A percentile compares a stretch with the other conserved stretches of the same genome.
These are phyloP conservation scores for Actias luna DNA, from an alignment of 2,888 invertebrate genomes.

Conservation along the genomic window DNA sequence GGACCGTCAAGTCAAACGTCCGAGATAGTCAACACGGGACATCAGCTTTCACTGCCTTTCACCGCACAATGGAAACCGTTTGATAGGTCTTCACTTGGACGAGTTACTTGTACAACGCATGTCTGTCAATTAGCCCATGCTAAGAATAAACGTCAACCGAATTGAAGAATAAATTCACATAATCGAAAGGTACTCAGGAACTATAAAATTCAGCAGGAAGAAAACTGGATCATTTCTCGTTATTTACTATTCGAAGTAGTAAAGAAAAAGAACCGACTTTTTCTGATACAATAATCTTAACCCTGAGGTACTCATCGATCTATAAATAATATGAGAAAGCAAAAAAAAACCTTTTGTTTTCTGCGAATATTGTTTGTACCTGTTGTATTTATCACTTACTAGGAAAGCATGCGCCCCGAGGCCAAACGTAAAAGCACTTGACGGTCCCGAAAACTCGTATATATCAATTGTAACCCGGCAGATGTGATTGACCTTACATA, in stretches of 20 bases:
- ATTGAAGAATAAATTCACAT: too few relatives aligned
- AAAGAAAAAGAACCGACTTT: too few relatives aligned
- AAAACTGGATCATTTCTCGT: too few relatives aligned
- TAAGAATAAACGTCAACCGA: background rate
- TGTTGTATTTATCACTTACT: background rate
- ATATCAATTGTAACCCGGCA: slow-evolving; percentile 24
- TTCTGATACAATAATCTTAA: too few relatives aligned
- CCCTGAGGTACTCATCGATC: too few relatives aligned
- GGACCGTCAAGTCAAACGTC: slow-evolving; percentile 15
- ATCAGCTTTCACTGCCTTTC: slow-evolving; percentile 7
- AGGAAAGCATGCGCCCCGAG: background rate
- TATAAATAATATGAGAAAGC: too few relatives aligned
- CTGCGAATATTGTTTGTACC: background rate
- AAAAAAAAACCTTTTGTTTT: too few relatives aligned
- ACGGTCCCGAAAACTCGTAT: slow-evolving; percentile 9
- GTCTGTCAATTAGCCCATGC: background rate
- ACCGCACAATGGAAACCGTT: background rate
- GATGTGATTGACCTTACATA: slow-evolving; percentile 67
- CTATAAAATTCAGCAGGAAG: too few relatives aligned
- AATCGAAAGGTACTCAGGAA: too few relatives aligned
- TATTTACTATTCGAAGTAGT: too few relatives aligned
- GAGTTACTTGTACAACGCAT: background rate
- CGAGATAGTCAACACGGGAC: background rate
- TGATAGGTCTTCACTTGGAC: background rate
- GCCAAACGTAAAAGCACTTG: slow-evolving; percentile 7